A percentile compares a stretch with the other conserved stretches of the same genome.
phyloP scores from a whole-genome alignment of 2,888 invertebrate species.

The Hirudinaria manillensis region DNA sequence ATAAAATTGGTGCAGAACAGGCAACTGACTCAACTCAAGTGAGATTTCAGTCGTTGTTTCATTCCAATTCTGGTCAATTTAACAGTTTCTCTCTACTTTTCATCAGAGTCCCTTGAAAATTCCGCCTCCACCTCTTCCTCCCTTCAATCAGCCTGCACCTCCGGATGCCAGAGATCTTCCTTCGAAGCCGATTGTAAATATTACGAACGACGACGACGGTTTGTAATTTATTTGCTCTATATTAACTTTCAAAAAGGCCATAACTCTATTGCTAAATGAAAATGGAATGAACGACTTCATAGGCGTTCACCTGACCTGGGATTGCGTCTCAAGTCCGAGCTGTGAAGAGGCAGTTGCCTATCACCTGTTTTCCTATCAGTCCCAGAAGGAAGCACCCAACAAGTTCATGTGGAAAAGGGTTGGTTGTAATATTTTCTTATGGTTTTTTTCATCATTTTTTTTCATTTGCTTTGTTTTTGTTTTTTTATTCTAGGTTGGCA shows the following conservation, averaged over 20 bases:
- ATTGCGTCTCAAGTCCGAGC: background rate
- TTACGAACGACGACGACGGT: background rate
- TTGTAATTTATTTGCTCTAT: background rate
- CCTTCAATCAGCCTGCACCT: background rate
- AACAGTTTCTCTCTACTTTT: background rate
- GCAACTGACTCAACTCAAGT: too few species aligned
- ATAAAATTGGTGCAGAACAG: too few species aligned
- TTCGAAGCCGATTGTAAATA: slow-evolving; percentile 2
- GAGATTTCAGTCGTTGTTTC: too few species aligned
- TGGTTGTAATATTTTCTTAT: background rate
- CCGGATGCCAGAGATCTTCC: slow-evolving; percentile 11
- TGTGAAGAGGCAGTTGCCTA: background rate
- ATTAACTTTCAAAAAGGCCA: too few species aligned
- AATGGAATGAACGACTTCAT: background rate
- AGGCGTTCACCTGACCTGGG: slow-evolving; percentile 7
- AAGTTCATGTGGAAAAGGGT: slow-evolving; percentile 9
- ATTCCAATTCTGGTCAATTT: too few species aligned
- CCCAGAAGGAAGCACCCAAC: background rate
- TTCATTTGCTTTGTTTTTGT: background rate
- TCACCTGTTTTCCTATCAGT: slow-evolving; percentile 16
- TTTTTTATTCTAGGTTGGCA: slow-evolving; percentile 10
- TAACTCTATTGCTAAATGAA: too few species aligned
- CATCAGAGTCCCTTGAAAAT: slow-evolving; percentile 1
- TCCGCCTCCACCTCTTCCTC: slow-evolving; percentile 11
- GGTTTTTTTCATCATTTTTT: slow-evolving; percentile 2